Conservation (phyloP, 2,113 vertebrate genomes). For the Hylia prasina region DNA sequence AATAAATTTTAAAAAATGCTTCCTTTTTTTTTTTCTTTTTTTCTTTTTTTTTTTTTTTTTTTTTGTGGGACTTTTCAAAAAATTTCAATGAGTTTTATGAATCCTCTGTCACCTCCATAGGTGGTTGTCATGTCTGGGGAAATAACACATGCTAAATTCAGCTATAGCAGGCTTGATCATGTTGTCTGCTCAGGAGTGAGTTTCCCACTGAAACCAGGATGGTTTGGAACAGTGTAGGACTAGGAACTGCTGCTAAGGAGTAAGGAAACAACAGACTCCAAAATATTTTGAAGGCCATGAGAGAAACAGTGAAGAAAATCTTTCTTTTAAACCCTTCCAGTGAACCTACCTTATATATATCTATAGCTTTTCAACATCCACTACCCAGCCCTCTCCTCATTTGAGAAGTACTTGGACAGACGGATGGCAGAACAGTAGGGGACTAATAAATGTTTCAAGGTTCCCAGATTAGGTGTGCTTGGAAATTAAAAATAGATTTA, state of each 20-base stretch:
- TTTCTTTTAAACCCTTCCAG: neutral
- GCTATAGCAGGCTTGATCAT: neutral
- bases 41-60: neutral
- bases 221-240: neutral
- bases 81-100: neutral
- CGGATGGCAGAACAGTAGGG: constrained; percentile 1
- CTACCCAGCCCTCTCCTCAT: neutral
- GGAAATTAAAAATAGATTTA: constrained; percentile 31
- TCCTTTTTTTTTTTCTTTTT: no score
- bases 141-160: neutral
- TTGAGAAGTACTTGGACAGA: neutral
- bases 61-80: neutral
- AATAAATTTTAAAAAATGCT: neutral
- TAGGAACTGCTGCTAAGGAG: neutral
- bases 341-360: neutral
- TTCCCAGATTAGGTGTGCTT: constrained; percentile 6
- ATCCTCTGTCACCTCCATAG: neutral
- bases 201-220: neutral
- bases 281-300: neutral
- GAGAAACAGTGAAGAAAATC: neutral
- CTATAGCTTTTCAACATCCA: neutral
- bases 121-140: neutral
- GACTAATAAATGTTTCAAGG: constrained; percentile 12
- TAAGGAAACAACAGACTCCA: neutral
- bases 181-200: neutral